A percentile compares a stretch with the other conserved stretches of the same genome.
phyloP scores from a whole-genome alignment of 23 tunicate species.

The Halocynthia roretzi region DNA sequence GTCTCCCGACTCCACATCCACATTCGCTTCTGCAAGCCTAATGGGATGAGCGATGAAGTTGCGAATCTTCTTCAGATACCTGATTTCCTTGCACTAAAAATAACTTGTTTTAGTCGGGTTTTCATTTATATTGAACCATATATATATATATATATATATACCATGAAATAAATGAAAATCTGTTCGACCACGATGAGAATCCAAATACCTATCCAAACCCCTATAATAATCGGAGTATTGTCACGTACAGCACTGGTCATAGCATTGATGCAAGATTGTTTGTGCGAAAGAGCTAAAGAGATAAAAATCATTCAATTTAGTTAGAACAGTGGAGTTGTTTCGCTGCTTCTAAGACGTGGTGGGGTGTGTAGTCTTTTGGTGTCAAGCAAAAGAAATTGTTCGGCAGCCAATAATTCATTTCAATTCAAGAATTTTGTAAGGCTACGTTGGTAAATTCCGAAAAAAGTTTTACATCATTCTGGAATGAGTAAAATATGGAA shows the following conservation, averaged over 20 bases:
- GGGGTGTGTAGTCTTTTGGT: no score
- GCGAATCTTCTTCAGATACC: slow-evolving; percentile 6
- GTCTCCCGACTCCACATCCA: background rate
- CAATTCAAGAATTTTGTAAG: no score
- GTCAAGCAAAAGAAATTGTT: no score
- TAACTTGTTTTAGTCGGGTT: background rate
- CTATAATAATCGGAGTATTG: slow-evolving; percentile 56
- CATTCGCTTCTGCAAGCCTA: slow-evolving; percentile 27
- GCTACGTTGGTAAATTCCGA: no score
- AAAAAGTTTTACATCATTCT: no score
- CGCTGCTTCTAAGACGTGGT: background rate
- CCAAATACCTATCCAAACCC: slow-evolving; percentile 65
- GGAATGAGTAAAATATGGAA: no score
- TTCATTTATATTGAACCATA: background rate
- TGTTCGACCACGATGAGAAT: slow-evolving; percentile 29
- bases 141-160: background rate
- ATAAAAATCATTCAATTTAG: background rate
- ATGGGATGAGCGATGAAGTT: slow-evolving; percentile 9
- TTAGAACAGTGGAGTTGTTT: no score
- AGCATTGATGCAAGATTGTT: slow-evolving; percentile 28
- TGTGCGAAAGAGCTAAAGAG: background rate
- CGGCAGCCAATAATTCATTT: no score
- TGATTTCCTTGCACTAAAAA: slow-evolving; percentile 20
- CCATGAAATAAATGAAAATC: slow-evolving; percentile 49
- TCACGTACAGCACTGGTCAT: slow-evolving; percentile 50